phyloP scores from a whole-genome alignment of 2,888 invertebrate species.

The Venustoraphidia nigricollis region DNA sequence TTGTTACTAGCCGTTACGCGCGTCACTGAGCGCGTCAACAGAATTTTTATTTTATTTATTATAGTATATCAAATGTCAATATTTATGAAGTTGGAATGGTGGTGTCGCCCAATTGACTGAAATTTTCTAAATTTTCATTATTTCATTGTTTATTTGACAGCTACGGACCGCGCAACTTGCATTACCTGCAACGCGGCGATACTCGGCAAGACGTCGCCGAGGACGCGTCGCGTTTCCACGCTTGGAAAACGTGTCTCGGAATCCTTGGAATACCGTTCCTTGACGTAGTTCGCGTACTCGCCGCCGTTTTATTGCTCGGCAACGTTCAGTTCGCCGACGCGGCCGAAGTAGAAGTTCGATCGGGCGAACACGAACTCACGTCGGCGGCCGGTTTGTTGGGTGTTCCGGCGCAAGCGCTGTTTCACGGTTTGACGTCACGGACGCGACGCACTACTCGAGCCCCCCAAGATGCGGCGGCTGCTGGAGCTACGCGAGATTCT shows the following conservation, averaged over 20 bases:
- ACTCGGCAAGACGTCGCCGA: slow-evolving; percentile 55
- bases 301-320: slow-evolving; percentile 79
- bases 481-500: slow-evolving; percentile 76
- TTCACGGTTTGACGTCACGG: slow-evolving; percentile 69
- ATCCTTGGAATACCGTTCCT: slow-evolving; percentile 86
- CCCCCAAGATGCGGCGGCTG: slow-evolving; percentile 70
- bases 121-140: no score
- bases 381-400: slow-evolving; percentile 75
- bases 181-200: slow-evolving; percentile 65
- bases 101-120: no score
- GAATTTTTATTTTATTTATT: no score
- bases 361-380: slow-evolving; percentile 69
- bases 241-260: slow-evolving; percentile 84
- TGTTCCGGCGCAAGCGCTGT: slow-evolving; percentile 55
- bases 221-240: slow-evolving; percentile 59
- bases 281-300: slow-evolving; percentile 82
- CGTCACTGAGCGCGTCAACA: no score
- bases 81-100: no score
- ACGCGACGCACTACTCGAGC: slow-evolving; percentile 70
- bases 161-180: slow-evolving; percentile 47
- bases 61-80: no score
- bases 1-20: no score
- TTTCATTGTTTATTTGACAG: no score
- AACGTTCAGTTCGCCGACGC: slow-evolving; percentile 83
- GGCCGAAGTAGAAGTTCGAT: slow-evolving; percentile 61